These are phyloP conservation scores for Corvus moneduloides DNA, from an alignment of 2,113 vertebrate genomes.

Conservation along the genomic window DNA sequence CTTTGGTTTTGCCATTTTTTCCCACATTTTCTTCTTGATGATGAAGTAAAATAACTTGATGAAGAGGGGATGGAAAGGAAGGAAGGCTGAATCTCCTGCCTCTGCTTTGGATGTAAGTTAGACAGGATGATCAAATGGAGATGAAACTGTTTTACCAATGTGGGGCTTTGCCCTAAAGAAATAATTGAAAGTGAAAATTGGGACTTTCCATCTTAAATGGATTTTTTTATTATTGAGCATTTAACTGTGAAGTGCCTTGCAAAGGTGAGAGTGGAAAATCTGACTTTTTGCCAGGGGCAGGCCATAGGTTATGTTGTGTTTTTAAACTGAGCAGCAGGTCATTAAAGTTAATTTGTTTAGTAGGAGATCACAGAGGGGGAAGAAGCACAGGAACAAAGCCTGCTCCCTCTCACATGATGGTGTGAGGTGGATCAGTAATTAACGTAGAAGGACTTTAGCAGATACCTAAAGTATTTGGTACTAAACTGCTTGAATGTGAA, in stretches of 20 bases:
- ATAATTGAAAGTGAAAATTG: background rate
- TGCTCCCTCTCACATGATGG: background rate
- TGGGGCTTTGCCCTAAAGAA: background rate
- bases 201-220: background rate
- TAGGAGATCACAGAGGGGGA: background rate
- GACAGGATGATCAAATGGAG: background rate
- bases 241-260: background rate
- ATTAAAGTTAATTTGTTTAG: background rate
- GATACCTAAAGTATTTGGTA: background rate
- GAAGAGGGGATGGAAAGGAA: background rate
- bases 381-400: rapidly evolving
- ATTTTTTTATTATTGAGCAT: background rate
- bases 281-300: background rate
- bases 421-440: background rate
- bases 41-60: background rate
- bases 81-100: background rate
- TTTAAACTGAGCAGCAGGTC: rapidly evolving
- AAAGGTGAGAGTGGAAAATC: background rate
- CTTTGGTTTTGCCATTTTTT: background rate
- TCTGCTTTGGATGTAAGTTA: background rate
- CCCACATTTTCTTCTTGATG: background rate
- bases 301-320: background rate
- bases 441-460: background rate
- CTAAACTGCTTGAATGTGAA: background rate
- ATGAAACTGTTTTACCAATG: background rate